A percentile compares a stretch with the other conserved stretches of the same genome.
Conservation (phyloP, 2,888 invertebrate species). For the Neoitamus cyanurus region DNA sequence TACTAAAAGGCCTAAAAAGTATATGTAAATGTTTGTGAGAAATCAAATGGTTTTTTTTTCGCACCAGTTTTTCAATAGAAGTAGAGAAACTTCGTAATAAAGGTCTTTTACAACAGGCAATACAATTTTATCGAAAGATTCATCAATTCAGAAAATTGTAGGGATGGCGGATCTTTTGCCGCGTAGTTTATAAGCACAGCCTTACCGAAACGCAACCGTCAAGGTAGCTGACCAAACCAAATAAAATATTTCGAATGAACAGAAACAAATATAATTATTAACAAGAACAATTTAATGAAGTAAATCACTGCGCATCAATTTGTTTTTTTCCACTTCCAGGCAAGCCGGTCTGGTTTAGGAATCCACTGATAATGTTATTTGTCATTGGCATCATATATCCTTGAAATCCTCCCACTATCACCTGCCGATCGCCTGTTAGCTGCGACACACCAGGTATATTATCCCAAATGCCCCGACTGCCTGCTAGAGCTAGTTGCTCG, state of each 20-base stretch:
- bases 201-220: no score
- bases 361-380: neutral
- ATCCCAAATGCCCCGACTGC: neutral
- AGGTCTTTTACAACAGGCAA: no score
- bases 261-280: neutral
- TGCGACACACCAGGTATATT: neutral
- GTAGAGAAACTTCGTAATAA: no score
- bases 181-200: no score
- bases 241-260: no score
- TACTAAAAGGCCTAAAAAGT: no score
- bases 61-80: no score
- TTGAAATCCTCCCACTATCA: slow-evolving; percentile 24
- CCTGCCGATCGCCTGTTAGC: neutral
- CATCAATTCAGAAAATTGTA: no score
- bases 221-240: neutral
- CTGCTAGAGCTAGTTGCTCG: neutral
- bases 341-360: neutral
- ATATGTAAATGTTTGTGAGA: no score
- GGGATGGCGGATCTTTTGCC: no score
- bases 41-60: no score
- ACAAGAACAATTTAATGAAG: neutral
- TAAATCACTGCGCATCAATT: neutral
- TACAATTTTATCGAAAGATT: no score
- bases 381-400: slow-evolving; percentile 14
- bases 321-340: neutral